Evolutionary conservation across 2,888 invertebrate genomes (phyloP).

Genomic region (Unio delphinus): DNA sequence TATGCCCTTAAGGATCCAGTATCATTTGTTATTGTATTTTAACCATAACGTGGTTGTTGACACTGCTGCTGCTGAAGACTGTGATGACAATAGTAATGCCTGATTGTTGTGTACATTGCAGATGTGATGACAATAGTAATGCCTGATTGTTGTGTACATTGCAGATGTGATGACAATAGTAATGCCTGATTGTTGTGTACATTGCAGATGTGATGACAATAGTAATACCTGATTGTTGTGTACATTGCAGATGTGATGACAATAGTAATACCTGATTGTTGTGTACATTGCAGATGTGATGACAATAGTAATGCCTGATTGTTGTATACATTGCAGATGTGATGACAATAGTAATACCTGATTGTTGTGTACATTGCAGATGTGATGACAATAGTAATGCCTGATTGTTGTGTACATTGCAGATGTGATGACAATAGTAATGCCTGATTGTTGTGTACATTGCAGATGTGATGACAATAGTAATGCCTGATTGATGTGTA

Average conservation of each 20-base stretch:
- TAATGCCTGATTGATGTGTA: constrained; percentile 5
- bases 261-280: not conserved
- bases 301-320: not conserved
- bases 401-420: constrained; percentile 10
- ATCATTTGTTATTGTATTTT: too few species aligned
- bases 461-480: not conserved
- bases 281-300: constrained; percentile 5
- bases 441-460: constrained; percentile 8
- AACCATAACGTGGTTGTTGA: not conserved
- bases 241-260: not conserved
- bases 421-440: not conserved
- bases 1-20: too few species aligned
- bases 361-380: constrained; percentile 12
- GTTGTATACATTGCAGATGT: constrained; percentile 8
- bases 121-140: constrained; percentile 28
- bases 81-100: not conserved
- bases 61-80: not conserved
- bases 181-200: constrained; percentile 6
- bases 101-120: constrained; percentile 37
- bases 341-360: not conserved
- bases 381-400: not conserved
- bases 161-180: not conserved
- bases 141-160: constrained; percentile 8
- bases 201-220: not conserved
- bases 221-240: constrained; percentile 3